Evolutionary conservation across 2,797 vertebrate species (phyloP).

Genomic region (Avahi laniger): DNA sequence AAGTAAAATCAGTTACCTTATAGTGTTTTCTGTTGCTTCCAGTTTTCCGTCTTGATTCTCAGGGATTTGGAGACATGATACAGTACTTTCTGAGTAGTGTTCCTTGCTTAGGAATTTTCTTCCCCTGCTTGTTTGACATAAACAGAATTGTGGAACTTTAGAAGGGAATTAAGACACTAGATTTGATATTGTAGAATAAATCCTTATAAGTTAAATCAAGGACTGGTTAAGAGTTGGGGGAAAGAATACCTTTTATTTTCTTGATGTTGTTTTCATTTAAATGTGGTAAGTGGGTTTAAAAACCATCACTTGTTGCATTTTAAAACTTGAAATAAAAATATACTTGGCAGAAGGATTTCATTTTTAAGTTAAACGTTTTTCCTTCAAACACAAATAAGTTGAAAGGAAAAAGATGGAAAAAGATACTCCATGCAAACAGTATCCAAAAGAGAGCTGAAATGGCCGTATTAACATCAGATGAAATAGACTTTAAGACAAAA

Average conservation of each 20-base stretch:
- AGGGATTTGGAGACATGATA: conserved; percentile 75
- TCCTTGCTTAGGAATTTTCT: conserved; percentile 65
- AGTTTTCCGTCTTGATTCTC: conserved; percentile 60
- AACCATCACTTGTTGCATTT: conserved; percentile 29
- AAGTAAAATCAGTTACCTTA: conserved; percentile 59
- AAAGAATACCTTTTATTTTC: conserved; percentile 4
- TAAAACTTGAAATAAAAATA: conserved; percentile 41
- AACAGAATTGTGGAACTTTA: conserved; percentile 51
- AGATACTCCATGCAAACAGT: background rate
- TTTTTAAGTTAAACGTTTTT: conserved; percentile 42
- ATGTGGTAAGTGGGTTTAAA: conserved; percentile 34
- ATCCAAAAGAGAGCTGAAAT: background rate
- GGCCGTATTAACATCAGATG: background rate
- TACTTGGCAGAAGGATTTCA: conserved; percentile 12
- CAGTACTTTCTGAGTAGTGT: conserved; percentile 45
- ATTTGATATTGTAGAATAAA: conserved; percentile 39
- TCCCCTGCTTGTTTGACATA: conserved; percentile 66
- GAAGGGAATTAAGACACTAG: background rate
- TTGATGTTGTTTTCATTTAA: conserved; percentile 48
- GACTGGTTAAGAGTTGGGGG: background rate
- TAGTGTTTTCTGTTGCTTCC: conserved; percentile 53
- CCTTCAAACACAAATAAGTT: conserved; percentile 25
- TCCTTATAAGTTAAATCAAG: conserved; percentile 2
- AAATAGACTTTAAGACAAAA: conserved; percentile 31
- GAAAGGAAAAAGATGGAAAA: conserved; percentile 19